A percentile compares a stretch with the other conserved stretches of the same genome.
Evolutionary conservation across 2,113 vertebrate species (phyloP).

Genomic region (Stictonetta naevosa): DNA sequence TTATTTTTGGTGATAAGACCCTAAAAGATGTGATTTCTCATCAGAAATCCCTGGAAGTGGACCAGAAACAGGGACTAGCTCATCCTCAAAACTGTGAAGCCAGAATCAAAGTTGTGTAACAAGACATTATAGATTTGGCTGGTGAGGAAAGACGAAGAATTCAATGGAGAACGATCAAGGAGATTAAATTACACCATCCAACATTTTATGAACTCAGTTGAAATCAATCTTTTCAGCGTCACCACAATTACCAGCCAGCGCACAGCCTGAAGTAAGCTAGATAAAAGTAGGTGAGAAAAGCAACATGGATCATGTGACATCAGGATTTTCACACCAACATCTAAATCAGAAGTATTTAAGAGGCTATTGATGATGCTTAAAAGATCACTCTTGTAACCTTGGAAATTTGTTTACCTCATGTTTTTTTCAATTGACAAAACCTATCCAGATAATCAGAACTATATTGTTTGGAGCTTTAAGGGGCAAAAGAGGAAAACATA

Average conservation of each 20-base stretch:
- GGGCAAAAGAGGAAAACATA: neutral
- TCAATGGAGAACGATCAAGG: neutral
- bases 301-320: neutral
- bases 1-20: neutral
- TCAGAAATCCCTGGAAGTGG: neutral
- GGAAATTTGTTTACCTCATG: neutral
- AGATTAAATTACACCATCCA: neutral
- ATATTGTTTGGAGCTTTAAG: neutral
- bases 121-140: neutral
- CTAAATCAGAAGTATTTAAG: neutral
- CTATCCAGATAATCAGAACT: neutral
- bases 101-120: neutral
- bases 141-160: neutral
- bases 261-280: neutral
- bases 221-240: neutral
- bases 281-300: neutral
- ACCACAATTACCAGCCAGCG: neutral
- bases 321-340: neutral
- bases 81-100: neutral
- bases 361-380: neutral
- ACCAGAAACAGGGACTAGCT: neutral
- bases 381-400: neutral
- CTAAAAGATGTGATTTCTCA: neutral
- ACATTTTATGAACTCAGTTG: neutral
- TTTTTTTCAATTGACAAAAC: neutral